Evolutionary conservation across 2,797 vertebrate species (phyloP), one percentile per base, ranked within the genome.

Genomic region (Gambusia yucatana): DNA sequence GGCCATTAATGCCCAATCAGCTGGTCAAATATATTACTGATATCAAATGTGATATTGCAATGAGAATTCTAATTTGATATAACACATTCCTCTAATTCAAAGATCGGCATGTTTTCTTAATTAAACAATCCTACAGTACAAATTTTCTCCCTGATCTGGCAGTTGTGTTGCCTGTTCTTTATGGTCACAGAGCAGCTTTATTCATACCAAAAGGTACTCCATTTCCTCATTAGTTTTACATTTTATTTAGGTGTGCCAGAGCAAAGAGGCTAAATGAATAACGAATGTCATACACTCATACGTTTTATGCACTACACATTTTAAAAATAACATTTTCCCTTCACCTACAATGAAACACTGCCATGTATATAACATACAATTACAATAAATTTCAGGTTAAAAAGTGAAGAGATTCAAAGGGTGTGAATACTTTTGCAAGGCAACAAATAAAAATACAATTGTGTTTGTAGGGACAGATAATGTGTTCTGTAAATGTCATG

Each of bases 391-490:
- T 46, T 44, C 22, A 14, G 67, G 5, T 28, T 70, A 3, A 14
- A 28, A 70, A 2, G 13, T 16, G 25, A 69, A 69, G 44, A 70
- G 4, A 20, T 41, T 25, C 4, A 20, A 69, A 41, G 22, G 4
- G 33, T 16, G 25, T 28, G 41, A 28, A 44, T 69, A 69, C 10
- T 69, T 69, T 43, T 14, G 4, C 4, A 16, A 44, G 25, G 2
- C 13, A 71, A 25, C 20, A 39, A 30, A 6, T 41, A 25, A 9
- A 67, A 67, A 69, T 43, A 11, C 5, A 1, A 6, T 14, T 10
- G 41, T 16, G 79, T 88, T 93, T 92, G 92, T 87, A 72, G 36
- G 52, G 55, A 73, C 25, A 84, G 91, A 93, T 92, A 93, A 93
- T 82, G 83, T 41, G 30, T 82, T 82, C 75, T 85, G 83, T 82